Percentiles rank a stretch among this genome's conserved stretches.
Evolutionary conservation across 2,113 vertebrate species (phyloP).

Genomic region (Aepyceros melampus): DNA sequence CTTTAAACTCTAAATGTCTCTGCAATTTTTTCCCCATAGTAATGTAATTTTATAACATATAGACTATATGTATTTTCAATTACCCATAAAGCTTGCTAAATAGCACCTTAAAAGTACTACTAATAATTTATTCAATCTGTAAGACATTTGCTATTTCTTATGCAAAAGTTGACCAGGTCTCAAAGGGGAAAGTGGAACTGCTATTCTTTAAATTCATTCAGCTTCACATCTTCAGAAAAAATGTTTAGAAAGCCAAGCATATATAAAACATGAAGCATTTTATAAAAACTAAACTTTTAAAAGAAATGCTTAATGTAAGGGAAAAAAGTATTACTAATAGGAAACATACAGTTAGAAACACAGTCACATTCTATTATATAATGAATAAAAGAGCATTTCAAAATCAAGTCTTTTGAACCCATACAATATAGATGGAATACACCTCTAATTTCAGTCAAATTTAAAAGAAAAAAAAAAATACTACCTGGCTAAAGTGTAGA

Average conservation of each 20-base stretch:
- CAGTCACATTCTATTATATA: background rate
- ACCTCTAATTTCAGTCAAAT: background rate
- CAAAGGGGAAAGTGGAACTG: background rate
- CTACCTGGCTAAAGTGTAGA: background rate
- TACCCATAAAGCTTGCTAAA: background rate
- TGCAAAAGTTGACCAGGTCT: background rate
- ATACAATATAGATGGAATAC: background rate
- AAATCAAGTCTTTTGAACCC: background rate
- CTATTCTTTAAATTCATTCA: background rate
- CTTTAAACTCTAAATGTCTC: background rate
- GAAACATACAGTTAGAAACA: background rate
- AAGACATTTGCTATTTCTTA: background rate
- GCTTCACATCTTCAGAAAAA: background rate
- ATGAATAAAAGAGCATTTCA: background rate
- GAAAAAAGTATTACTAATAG: background rate
- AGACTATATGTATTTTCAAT: background rate
- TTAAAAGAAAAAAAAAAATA: background rate
- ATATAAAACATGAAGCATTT: background rate
- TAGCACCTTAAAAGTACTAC: background rate
- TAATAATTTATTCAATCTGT: background rate
- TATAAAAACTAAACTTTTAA: background rate
- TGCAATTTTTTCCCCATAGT: background rate
- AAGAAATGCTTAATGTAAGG: background rate
- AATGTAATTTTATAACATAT: background rate
- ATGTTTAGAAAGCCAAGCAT: background rate